Evolutionary conservation across 1,140 invertebrate genomes (phyloP).

Genomic region (Teleopsis dalmanni): DNA sequence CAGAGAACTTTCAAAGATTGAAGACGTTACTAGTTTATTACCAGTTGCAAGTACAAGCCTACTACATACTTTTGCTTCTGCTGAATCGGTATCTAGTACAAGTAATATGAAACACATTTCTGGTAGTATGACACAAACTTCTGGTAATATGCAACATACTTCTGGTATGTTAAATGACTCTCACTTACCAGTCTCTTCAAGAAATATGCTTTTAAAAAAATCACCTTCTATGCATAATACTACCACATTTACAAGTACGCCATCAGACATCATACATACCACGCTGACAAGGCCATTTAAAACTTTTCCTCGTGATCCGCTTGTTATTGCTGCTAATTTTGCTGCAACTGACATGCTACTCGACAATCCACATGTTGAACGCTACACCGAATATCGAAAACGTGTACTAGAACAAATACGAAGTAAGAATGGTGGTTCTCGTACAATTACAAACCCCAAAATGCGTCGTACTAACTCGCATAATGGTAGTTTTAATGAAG

Average conservation of each 20-base stretch:
- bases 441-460: constrained; percentile 54
- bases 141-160: neutral
- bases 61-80: no score
- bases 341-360: constrained; percentile 45
- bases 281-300: constrained; percentile 56
- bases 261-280: constrained; percentile 2
- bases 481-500: constrained; percentile 29
- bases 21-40: no score
- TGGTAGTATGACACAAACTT: no score
- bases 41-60: no score
- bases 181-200: neutral
- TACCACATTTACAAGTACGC: constrained; percentile 9
- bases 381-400: constrained; percentile 59
- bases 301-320: constrained; percentile 61
- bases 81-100: no score
- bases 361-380: constrained; percentile 51
- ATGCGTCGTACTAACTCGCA: constrained; percentile 51
- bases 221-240: constrained; percentile 24
- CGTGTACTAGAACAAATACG: constrained; percentile 58
- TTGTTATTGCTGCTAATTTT: constrained; percentile 50
- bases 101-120: no score
- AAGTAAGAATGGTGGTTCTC: constrained; percentile 49
- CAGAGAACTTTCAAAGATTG: no score
- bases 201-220: constrained; percentile 13
- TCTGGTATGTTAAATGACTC: neutral